phyloP scores from a whole-genome alignment of 2,113 vertebrate genomes.

The Tragulus kanchil region DNA sequence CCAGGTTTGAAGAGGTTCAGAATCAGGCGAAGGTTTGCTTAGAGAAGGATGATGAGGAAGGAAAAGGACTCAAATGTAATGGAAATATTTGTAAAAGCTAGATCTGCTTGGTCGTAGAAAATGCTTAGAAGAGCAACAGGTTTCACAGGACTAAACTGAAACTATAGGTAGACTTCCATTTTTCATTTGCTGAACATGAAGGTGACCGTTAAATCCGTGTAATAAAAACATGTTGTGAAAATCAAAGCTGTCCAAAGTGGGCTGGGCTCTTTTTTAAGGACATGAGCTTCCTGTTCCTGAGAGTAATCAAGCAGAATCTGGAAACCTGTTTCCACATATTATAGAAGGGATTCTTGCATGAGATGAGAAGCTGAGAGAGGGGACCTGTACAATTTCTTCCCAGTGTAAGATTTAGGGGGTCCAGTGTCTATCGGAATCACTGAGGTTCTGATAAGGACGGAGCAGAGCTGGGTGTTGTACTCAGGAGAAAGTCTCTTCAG shows the following conservation, averaged over 20 bases:
- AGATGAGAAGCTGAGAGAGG: neutral
- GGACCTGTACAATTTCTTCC: neutral
- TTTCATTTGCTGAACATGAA: neutral
- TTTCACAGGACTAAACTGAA: neutral
- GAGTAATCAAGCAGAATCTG: neutral
- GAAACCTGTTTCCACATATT: neutral
- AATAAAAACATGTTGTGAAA: neutral
- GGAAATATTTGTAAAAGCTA: constrained; percentile 22
- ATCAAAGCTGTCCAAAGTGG: neutral
- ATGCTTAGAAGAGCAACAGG: neutral
- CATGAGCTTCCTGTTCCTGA: neutral
- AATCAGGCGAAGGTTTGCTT: constrained; percentile 29
- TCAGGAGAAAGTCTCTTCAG: neutral
- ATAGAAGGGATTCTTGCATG: neutral
- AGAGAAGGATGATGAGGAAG: neutral
- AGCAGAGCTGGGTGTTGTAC: neutral
- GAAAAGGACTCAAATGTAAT: neutral
- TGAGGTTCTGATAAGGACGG: neutral
- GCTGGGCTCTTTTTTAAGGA: neutral
- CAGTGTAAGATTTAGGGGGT: neutral
- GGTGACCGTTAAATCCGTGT: neutral
- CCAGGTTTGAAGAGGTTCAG: constrained; percentile 19
- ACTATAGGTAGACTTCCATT: neutral
- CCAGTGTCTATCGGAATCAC: neutral
- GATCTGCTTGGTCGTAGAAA: neutral